Conservation (phyloP, 2,888 invertebrate genomes). For the Epirrhoe tristata region DNA sequence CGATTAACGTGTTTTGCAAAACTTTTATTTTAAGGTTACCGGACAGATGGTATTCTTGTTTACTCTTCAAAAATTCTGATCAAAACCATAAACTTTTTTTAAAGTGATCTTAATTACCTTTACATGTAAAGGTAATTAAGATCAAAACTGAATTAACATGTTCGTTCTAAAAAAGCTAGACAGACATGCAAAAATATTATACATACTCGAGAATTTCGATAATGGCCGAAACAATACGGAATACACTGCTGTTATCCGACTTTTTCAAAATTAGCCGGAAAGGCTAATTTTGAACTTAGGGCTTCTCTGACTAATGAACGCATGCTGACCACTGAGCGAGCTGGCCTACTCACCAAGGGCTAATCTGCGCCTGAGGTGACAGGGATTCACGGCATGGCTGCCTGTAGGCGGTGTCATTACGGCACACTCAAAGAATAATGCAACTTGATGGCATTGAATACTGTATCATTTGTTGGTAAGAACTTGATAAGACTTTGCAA, state of each 20-base stretch:
- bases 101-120: too few species aligned
- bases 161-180: too few species aligned
- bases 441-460: conserved; percentile 19
- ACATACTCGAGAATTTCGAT: too few species aligned
- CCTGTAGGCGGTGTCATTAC: conserved; percentile 62
- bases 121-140: too few species aligned
- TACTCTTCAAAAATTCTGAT: too few species aligned
- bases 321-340: conserved; percentile 38
- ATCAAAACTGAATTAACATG: too few species aligned
- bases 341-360: conserved; percentile 20
- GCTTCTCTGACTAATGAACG: conserved; percentile 44
- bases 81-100: too few species aligned
- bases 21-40: too few species aligned
- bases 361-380: conserved; percentile 47
- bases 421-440: conserved; percentile 51
- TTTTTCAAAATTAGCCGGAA: background rate
- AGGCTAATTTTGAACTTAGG: background rate
- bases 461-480: conserved; percentile 24
- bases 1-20: background rate
- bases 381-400: conserved; percentile 54
- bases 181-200: too few species aligned
- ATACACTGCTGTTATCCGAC: background rate
- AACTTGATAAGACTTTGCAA: conserved; percentile 35
- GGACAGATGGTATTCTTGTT: too few species aligned
- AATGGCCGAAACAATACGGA: too few species aligned